Evolutionary conservation across 2,797 vertebrate species (phyloP), one percentile per base, ranked within the genome.

Genomic region (Pangasius sanitwongsei): DNA sequence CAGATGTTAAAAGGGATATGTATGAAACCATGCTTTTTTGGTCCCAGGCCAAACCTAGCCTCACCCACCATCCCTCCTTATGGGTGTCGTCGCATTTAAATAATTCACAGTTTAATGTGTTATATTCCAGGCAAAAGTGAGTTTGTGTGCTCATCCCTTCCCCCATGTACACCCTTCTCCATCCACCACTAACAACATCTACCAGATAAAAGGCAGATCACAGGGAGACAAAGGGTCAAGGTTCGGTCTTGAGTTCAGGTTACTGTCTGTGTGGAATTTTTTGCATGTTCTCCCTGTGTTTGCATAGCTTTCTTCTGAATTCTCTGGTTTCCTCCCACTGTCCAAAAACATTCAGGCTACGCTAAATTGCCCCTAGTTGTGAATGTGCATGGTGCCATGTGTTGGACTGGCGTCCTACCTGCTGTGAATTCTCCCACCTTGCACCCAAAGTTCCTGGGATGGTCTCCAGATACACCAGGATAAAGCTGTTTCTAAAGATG

Each of bases 1-100:
- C 77, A 80, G 77, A 59, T 83, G 57, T 63, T 83, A 13, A 44
- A 61, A 83, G 18, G 20, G 34, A 70, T 70, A 18, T 78, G 72
- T 48, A 28, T 48, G 41, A 86, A 72, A 86, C 34, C 75, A 61
- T 70, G 31, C 50, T n/a, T 18, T 53, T 53, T 18, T 53, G 34
- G 12, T 48, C 6, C 48, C n/a, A 80, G 77, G 15, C 16, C 1
- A 34, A 80, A 80, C 28, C 77, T 9, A 41, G 15, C 9, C 74
- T 78, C 75, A n/a, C 48, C 28, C 25, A 77, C 18, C 74, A 0
- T 2, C 23, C 44, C 15, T 6, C 15, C 16, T 37, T 20, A 70
- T 20, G 34, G 16, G 31, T 37, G 15, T 20, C 31, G 1, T 72
- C 7, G 23, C 34, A 72, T 41, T 72, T 72, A 72, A 37, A 81